phyloP scores from a whole-genome alignment of 2,113 vertebrate species.

The Fregetta grallaria region DNA sequence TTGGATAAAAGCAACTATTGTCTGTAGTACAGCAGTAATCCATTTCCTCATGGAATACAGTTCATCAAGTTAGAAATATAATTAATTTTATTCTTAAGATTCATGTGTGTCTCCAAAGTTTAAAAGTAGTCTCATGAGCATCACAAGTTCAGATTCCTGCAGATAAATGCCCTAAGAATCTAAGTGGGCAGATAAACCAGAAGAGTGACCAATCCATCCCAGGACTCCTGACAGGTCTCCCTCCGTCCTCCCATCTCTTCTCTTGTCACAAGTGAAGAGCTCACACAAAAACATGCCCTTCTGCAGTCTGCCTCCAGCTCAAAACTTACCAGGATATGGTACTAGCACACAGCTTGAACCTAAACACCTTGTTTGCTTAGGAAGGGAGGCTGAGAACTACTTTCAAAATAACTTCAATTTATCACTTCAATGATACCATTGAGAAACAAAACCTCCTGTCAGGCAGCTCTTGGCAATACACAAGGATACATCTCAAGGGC shows the following conservation, averaged over 20 bases:
- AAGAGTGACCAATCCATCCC: neutral
- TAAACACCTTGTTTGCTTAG: neutral
- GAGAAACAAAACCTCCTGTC: neutral
- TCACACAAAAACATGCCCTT: neutral
- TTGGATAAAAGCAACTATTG: neutral
- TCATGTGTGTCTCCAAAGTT: neutral
- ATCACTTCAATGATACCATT: accelerated
- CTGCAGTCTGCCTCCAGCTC: neutral
- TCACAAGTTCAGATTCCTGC: neutral
- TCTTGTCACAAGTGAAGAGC: neutral
- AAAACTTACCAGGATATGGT: accelerated
- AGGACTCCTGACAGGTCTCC: neutral
- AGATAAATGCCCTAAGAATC: neutral
- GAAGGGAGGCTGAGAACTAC: neutral
- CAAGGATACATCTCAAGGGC: neutral
- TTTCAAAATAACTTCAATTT: accelerated
- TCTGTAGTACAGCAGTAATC: neutral
- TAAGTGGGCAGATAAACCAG: neutral
- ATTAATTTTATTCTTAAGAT: neutral
- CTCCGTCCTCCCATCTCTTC: neutral
- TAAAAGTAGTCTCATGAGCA: neutral
- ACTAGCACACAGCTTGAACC: neutral
- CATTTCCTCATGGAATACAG: neutral
- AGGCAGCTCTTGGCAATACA: neutral
- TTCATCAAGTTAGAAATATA: neutral